Conservation (phyloP, 1,140 invertebrate species). For the Mactra quadrangularis region DNA sequence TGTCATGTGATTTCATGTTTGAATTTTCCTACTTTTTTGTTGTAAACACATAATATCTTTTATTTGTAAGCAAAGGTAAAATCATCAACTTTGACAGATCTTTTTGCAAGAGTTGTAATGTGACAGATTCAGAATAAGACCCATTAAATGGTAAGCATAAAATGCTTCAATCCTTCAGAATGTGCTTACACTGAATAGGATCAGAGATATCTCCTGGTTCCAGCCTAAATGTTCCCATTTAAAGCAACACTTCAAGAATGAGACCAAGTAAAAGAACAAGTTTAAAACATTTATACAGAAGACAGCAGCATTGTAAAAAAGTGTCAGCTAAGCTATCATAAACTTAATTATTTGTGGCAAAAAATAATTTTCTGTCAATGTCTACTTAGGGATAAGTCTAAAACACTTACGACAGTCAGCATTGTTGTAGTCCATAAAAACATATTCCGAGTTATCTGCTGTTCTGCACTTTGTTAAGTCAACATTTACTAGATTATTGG, state of each 20-base stretch:
- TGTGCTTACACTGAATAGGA: background rate
- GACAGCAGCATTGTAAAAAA: background rate
- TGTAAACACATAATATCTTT: background rate
- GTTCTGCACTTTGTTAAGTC: constrained; percentile 4
- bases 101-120: background rate
- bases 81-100: background rate
- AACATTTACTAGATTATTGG: background rate
- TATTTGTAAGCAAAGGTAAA: background rate
- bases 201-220: background rate
- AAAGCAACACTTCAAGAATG: background rate
- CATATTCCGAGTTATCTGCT: background rate
- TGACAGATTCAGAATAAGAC: background rate
- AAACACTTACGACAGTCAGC: constrained; percentile 32
- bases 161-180: too few relatives aligned
- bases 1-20: background rate
- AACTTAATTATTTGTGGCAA: too few relatives aligned
- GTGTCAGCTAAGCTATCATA: background rate
- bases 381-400: too few relatives aligned
- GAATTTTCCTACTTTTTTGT: background rate
- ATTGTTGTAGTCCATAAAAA: constrained; percentile 29
- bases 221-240: background rate
- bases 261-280: background rate
- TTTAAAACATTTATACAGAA: background rate
- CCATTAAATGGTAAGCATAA: too few relatives aligned
- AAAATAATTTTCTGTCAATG: too few relatives aligned